Percentiles rank a stretch among this genome's conserved stretches.
These are phyloP conservation scores for Malacoctenus gilli DNA, from an alignment of 2,797 vertebrate species.

Conservation along the genomic window DNA sequence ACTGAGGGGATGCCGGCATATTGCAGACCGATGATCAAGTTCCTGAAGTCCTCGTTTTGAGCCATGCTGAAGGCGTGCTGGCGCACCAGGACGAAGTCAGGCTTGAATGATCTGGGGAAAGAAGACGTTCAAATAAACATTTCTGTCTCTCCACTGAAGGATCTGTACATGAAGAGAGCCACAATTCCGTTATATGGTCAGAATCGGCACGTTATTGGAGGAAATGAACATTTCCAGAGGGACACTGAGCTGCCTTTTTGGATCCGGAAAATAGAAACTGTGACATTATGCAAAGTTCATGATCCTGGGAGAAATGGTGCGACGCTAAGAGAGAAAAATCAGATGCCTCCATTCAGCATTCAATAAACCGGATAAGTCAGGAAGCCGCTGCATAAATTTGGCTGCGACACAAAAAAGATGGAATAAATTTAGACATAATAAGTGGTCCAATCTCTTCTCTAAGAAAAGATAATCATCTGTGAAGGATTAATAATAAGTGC, in stretches of 20 bases:
- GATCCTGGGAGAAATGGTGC: too few species aligned
- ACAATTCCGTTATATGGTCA: not conserved
- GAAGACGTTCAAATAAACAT: too few species aligned
- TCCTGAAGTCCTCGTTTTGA: constrained; percentile 96
- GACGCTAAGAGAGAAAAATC: too few species aligned
- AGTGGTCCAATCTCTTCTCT: constrained; percentile 1
- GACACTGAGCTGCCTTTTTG: constrained; percentile 1
- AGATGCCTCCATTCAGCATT: not conserved
- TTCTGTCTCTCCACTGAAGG: too few species aligned
- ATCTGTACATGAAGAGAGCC: too few species aligned
- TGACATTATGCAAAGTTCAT: constrained; percentile 1
- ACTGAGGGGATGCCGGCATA: constrained; percentile 92
- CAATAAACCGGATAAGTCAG: not conserved
- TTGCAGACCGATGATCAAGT: constrained; percentile 95
- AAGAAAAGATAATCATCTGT: constrained; percentile 22
- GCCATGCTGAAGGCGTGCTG: constrained; percentile 98
- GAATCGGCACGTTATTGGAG: not conserved
- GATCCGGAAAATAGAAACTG: not conserved
- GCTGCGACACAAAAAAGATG: constrained; percentile 1
- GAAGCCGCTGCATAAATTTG: not conserved
- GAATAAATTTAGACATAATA: constrained; percentile 8
- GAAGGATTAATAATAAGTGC: constrained; percentile 12
- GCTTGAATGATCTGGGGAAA: constrained; percentile 88
- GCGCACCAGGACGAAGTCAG: constrained; percentile 94
- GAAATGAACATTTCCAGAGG: too few species aligned